Evolutionary conservation across 2,113 vertebrate species (phyloP), one percentile per base, ranked within the genome.

Genomic region (Sisor rabdophorus): DNA sequence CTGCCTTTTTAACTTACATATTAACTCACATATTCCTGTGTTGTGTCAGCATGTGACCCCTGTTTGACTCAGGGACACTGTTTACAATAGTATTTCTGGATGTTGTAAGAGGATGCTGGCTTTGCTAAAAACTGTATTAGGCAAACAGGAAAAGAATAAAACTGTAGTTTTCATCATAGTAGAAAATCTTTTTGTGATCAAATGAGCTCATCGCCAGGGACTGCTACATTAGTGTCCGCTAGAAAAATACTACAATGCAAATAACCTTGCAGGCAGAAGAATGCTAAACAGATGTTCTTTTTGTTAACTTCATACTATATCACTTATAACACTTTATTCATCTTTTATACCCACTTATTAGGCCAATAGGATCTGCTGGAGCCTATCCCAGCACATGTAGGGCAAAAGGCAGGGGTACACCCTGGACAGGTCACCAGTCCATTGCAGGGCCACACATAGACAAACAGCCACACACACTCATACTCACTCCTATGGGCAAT

Each of bases 261-360:
- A 68, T 58, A 77, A 24, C 22, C 56, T 82, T 58, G 81, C 78
- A 70, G 77, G 81, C 76, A 65, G 69, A 48, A 61, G 53, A 67
- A 65, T 50, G 13, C 54, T 53, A 44, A 63, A 63, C 58, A 69
- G n/a, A n/a, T n/a, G n/a, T n/a, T n/a, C n/a, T n/a, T n/a, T n/a
- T n/a, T n/a, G n/a, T n/a, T n/a, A n/a, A n/a, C n/a, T n/a, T n/a
- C n/a, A n/a, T n/a, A n/a, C n/a, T n/a, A n/a, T n/a, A n/a, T n/a
- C 32, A 36, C 32, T 36, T 36, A 36, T 7, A 3, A 36, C 32
- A 7, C 7, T 36, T 36, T n/a, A n/a, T n/a, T n/a, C n/a, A n/a
- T n/a, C n/a, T n/a, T n/a, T n/a, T n/a, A n/a, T n/a, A n/a, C n/a
- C n/a, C n/a, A n/a, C n/a, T n/a, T n/a, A n/a, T n/a, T n/a, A n/a